phyloP scores from a whole-genome alignment of 2,113 vertebrate species.

The Pangasianodon gigas region DNA sequence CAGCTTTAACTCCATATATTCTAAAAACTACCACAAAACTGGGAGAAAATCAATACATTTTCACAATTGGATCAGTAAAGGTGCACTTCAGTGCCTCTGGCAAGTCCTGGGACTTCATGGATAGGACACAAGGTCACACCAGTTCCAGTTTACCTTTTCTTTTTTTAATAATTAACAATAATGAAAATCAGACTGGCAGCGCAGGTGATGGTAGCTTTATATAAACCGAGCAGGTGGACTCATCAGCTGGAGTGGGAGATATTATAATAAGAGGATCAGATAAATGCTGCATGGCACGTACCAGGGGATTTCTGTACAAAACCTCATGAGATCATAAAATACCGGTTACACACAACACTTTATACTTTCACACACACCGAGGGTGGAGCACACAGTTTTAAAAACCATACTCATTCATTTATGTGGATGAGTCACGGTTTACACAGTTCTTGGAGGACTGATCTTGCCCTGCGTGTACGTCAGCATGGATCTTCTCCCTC shows the following conservation, averaged over 20 bases:
- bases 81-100: not conserved
- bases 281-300: constrained; percentile 16
- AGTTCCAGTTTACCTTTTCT: not conserved
- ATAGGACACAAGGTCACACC: too few species aligned
- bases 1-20: not conserved
- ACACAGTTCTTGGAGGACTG: constrained; percentile 61
- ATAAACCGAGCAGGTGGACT: not conserved
- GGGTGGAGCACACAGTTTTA: constrained; percentile 5
- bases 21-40: not conserved
- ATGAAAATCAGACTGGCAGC: not conserved
- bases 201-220: not conserved
- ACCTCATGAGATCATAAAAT: constrained; percentile 40
- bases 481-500: constrained; percentile 51
- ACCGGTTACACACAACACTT: constrained; percentile 9
- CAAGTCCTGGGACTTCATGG: not conserved
- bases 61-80: not conserved
- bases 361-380: not conserved
- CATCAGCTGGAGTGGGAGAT: constrained; percentile 2
- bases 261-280: not conserved
- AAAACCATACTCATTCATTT: constrained; percentile 35
- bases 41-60: not conserved
- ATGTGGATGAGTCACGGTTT: constrained; percentile 75
- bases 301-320: constrained; percentile 32
- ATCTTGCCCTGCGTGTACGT: constrained; percentile 26
- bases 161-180: not conserved